These are phyloP conservation scores for Cepphus grylle DNA, from an alignment of 2,113 vertebrate species.

Conservation along the genomic window DNA sequence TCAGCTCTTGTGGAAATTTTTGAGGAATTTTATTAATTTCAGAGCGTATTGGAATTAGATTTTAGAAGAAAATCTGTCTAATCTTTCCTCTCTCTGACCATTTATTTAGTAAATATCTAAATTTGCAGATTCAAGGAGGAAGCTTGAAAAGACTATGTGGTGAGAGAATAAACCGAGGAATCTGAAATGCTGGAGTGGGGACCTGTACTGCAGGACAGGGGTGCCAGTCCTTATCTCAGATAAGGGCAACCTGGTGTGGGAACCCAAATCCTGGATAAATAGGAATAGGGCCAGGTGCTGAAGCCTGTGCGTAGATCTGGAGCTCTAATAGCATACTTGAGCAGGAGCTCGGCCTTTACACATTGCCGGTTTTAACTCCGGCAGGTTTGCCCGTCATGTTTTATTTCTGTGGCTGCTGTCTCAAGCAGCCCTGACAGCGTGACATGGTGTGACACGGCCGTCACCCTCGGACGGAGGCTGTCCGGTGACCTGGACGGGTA, in stretches of 20 bases:
- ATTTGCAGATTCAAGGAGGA: neutral
- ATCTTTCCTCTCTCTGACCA: neutral
- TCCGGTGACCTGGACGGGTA: fast-evolving
- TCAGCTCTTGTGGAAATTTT: neutral
- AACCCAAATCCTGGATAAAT: neutral
- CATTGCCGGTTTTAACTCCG: neutral
- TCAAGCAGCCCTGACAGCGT: neutral
- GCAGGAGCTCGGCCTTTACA: neutral
- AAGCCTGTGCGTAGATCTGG: neutral
- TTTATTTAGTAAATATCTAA: neutral
- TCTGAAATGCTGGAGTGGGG: neutral
- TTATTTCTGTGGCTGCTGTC: neutral
- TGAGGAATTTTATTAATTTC: neutral
- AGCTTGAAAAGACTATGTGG: neutral
- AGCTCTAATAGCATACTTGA: neutral
- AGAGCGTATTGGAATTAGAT: neutral
- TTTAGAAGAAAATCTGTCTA: neutral
- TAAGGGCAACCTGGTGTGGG: neutral
- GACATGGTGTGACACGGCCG: neutral
- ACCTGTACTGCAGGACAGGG: neutral
- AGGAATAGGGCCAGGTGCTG: neutral
- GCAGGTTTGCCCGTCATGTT: neutral
- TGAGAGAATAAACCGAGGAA: neutral
- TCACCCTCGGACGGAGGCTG: neutral
- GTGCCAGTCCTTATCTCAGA: fast-evolving